phyloP scores from a whole-genome alignment of 2,113 vertebrate genomes.

The Leptobrachium ailaonicum region DNA sequence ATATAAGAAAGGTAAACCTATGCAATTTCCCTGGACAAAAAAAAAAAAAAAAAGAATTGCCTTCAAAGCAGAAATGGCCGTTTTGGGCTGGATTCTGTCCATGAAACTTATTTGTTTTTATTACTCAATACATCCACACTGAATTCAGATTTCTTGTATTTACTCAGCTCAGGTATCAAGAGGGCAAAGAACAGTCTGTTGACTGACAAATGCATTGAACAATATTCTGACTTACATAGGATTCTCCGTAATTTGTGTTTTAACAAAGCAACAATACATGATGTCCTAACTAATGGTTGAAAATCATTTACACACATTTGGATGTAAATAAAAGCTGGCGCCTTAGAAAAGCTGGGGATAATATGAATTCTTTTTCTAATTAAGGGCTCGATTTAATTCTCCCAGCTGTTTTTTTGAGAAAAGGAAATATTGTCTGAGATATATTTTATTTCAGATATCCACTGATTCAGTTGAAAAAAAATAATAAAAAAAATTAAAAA shows the following conservation, averaged over 20 bases:
- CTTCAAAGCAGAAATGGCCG: background rate
- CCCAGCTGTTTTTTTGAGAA: too few relatives aligned
- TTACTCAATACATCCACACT: conserved; percentile 29
- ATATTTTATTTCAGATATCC: too few relatives aligned
- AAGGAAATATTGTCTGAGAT: too few relatives aligned
- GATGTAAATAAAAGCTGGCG: background rate
- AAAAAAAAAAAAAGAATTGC: background rate
- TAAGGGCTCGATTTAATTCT: too few relatives aligned
- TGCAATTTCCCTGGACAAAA: background rate
- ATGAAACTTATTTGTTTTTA: conserved; percentile 20
- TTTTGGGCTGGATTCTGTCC: background rate
- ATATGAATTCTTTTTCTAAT: too few relatives aligned
- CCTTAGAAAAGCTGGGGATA: too few relatives aligned
- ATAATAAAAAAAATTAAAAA: too few relatives aligned
- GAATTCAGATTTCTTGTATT: conserved; percentile 13
- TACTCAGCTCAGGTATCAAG: conserved; percentile 7
- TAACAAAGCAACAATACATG: background rate
- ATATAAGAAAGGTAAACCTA: background rate
- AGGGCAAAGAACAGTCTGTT: conserved; percentile 24
- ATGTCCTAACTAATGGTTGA: background rate
- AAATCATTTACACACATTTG: background rate
- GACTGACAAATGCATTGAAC: conserved; percentile 21
- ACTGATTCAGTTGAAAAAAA: too few relatives aligned
- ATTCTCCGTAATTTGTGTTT: background rate
- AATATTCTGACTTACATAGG: background rate